Conservation (phyloP, 2,888 invertebrate genomes). For the Stomorhina lunata region DNA sequence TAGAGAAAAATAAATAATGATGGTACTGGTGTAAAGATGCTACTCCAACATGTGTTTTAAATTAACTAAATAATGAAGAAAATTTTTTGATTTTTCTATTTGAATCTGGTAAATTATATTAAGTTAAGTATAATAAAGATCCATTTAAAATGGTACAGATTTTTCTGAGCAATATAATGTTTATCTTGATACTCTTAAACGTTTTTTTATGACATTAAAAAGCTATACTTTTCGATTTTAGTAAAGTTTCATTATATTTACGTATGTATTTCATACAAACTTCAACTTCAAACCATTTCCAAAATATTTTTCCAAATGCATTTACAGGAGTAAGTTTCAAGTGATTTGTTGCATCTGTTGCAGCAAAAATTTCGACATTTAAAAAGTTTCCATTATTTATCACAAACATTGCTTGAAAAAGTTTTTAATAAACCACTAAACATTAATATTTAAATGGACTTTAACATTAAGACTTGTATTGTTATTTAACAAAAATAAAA, state of each 20-base stretch:
- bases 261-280: no score
- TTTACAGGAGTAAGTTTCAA: neutral
- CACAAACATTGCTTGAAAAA: slow-evolving; percentile 5
- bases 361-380: slow-evolving; percentile 34
- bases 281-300: no score
- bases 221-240: no score
- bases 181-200: no score
- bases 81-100: slow-evolving; percentile 21
- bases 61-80: slow-evolving; percentile 45
- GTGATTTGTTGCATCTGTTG: slow-evolving; percentile 53
- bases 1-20: neutral
- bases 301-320: neutral
- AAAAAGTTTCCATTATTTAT: slow-evolving; percentile 41
- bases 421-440: slow-evolving; percentile 30
- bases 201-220: no score
- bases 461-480: neutral
- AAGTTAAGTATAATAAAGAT: no score
- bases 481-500: neutral
- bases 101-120: slow-evolving; percentile 1
- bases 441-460: slow-evolving; percentile 7
- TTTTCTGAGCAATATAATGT: no score
- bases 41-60: slow-evolving; percentile 15
- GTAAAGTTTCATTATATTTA: no score
- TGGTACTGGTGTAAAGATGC: neutral
- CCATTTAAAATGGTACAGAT: no score